Percentiles rank a stretch among this genome's conserved stretches.
Evolutionary conservation across 2,113 vertebrate species (phyloP).

Genomic region (Lagopus leucura): DNA sequence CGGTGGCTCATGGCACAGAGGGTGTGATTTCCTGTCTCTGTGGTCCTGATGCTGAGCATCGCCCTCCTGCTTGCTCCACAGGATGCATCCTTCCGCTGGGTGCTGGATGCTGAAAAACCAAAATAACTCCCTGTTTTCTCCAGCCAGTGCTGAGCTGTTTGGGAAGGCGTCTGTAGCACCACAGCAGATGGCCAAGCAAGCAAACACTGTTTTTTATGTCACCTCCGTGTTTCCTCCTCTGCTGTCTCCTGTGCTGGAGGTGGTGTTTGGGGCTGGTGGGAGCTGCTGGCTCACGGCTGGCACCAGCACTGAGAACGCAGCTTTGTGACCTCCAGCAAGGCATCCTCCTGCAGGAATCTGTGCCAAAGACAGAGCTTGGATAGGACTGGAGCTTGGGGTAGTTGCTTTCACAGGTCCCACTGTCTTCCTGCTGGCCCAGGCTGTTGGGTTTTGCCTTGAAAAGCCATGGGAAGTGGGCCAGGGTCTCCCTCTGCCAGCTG

Average conservation of each 20-base stretch:
- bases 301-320: not conserved
- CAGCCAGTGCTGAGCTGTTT: not conserved
- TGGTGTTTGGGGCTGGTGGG: not conserved
- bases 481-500: not conserved
- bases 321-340: not conserved
- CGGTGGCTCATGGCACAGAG: accelerated
- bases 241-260: slow-evolving; percentile 41
- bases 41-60: accelerated
- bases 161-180: not conserved
- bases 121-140: slow-evolving; percentile 24
- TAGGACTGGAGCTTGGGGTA: not conserved
- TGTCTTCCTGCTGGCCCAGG: not conserved
- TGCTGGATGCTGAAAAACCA: not conserved
- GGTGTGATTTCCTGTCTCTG: not conserved
- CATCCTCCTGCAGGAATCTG: not conserved
- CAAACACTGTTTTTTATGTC: slow-evolving; percentile 47
- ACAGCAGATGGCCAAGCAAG: slow-evolving; percentile 65
- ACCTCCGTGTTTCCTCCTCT: slow-evolving; percentile 45
- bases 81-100: not conserved
- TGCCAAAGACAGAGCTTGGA: not conserved
- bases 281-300: not conserved
- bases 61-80: accelerated
- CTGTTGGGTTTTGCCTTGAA: not conserved
- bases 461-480: not conserved
- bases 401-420: not conserved